Conservation (phyloP, 2,888 invertebrate species). For the Epinotia ramella region DNA sequence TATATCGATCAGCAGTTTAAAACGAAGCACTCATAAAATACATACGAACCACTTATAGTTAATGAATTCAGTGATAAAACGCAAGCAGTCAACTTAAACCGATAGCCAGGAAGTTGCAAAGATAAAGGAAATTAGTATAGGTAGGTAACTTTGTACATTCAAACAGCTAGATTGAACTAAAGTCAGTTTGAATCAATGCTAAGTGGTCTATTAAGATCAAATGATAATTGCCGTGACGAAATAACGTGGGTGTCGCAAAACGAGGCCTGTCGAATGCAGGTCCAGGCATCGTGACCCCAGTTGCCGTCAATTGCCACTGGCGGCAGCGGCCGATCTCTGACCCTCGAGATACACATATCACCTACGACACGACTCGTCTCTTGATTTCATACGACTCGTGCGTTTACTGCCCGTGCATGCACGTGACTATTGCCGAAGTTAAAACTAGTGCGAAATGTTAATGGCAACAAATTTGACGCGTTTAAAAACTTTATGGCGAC, state of each 20-base stretch:
- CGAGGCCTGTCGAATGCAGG: slow-evolving; percentile 68
- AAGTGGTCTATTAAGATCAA: slow-evolving; percentile 41
- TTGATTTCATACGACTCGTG: slow-evolving; percentile 54
- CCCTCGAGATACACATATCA: slow-evolving; percentile 74
- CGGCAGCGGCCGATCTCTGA: slow-evolving; percentile 80
- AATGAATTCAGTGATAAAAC: not conserved
- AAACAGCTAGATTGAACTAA: slow-evolving; percentile 22
- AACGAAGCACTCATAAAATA: slow-evolving; percentile 2
- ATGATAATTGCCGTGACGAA: slow-evolving; percentile 51
- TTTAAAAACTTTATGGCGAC: slow-evolving; percentile 17
- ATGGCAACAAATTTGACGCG: not conserved
- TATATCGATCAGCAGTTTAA: not conserved
- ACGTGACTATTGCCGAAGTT: slow-evolving; percentile 3
- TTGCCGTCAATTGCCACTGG: slow-evolving; percentile 74
- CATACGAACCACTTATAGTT: not conserved
- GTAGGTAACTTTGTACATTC: slow-evolving; percentile 3
- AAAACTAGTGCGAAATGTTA: not conserved
- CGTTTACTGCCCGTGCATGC: slow-evolving; percentile 3
- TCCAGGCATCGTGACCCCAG: slow-evolving; percentile 69
- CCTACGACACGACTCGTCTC: slow-evolving; percentile 57
- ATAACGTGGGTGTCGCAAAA: slow-evolving; percentile 70
- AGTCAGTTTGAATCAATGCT: slow-evolving; percentile 22
- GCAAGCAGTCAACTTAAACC: not conserved
- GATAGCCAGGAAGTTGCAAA: not conserved
- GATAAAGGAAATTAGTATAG: not conserved